Base-by-base conservation (phyloP, 2,888 invertebrate genomes). In the Margaritifera margaritifera region DNA sequence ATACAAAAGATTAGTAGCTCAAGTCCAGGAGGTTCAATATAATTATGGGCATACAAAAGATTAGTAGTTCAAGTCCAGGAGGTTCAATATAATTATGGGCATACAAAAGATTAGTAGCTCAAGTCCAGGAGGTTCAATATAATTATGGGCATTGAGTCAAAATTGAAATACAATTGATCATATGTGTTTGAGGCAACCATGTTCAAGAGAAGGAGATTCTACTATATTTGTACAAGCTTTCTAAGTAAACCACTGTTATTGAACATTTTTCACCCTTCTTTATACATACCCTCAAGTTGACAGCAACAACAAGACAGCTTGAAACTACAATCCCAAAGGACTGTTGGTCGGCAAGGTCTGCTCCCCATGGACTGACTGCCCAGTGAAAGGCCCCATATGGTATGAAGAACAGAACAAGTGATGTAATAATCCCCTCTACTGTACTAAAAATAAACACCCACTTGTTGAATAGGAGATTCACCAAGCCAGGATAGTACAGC, bases 381-480 rank as follows among this genome's bases (percentile, higher is more conserved):
- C 96, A 94, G 88, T 94, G 94, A 90, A 97, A 98, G 80, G 97
- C 95, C 88, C 97, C 92, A 89, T 98, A 98, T 0, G 99, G 97
- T 90, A 99, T 95, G 86, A 99, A 94, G 91, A 99, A 99, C 79
- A 99, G 92, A 82, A 98, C 95, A 84, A 97, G 93, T 72, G 99
- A 98, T 25, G 98, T 96, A 89, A 97, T 95, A 88, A 98, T 96
- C 64, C 99, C 99, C 90, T 99, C 98, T 72, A 96, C 91, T 50
- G 98, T 97, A 88, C 98, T 98, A 91, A 96, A 95, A 86, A 97
- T 94, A 91, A 99, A 91, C 42, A 90, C 80, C 68, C 86, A 94
- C 92, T 98, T 98, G 91, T 99, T 99, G 91, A 99, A 99, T 81
- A 99, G 93, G 84, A 96, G 92, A 91, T 97, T 96, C 84, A 93